A percentile compares a stretch with the other conserved stretches of the same genome.
phyloP scores from a whole-genome alignment of 2,113 vertebrate species.

The Podarcis raffonei region DNA sequence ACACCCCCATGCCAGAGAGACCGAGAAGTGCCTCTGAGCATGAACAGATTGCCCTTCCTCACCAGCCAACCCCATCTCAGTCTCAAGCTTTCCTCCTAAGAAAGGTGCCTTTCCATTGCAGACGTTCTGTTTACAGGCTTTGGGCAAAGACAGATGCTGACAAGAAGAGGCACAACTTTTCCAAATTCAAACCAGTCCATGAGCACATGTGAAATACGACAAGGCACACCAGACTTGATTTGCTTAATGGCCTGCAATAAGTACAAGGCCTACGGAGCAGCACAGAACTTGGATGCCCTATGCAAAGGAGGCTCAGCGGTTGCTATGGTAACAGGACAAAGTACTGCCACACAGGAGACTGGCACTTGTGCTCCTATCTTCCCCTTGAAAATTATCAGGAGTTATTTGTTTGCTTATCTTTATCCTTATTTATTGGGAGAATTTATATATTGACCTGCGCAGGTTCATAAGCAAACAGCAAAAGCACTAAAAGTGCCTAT shows the following conservation, averaged over 20 bases:
- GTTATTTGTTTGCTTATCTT: not conserved
- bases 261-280: not conserved
- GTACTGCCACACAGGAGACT: not conserved
- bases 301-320: slow-evolving; percentile 8
- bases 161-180: not conserved
- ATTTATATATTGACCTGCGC: not conserved
- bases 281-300: not conserved
- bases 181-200: not conserved
- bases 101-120: not conserved
- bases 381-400: not conserved
- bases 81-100: not conserved
- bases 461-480: not conserved
- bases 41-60: not conserved
- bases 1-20: too few relatives aligned
- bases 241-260: slow-evolving; percentile 7
- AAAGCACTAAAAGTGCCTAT: not conserved
- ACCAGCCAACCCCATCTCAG: not conserved
- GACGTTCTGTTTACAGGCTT: not conserved
- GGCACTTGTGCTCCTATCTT: not conserved
- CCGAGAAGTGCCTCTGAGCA: not conserved
- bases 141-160: slow-evolving; percentile 14
- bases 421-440: not conserved
- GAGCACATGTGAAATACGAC: not conserved
- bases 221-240: not conserved
- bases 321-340: slow-evolving; percentile 4